phyloP scores from a whole-genome alignment of 1,140 invertebrate species.

The Neodiprion fabricii region DNA sequence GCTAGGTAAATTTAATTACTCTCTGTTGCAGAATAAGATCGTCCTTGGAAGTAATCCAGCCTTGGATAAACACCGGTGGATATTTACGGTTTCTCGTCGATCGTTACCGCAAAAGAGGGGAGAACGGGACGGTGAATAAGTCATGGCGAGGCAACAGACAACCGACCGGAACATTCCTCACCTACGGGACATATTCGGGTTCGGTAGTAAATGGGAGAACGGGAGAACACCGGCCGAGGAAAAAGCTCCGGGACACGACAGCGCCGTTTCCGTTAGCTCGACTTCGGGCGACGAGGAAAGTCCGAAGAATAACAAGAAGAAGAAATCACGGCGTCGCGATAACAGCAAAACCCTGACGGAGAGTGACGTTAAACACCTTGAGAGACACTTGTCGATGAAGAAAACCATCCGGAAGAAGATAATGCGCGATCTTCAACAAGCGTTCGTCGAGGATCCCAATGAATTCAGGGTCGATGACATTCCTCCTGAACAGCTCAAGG shows the following conservation, averaged over 20 bases:
- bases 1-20: neutral
- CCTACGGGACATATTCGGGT: slow-evolving; percentile 72
- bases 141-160: slow-evolving; percentile 58
- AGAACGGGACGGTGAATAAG: neutral
- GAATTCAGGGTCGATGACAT: slow-evolving; percentile 74
- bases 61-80: neutral
- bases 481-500: slow-evolving; percentile 71
- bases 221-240: slow-evolving; percentile 44
- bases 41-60: neutral
- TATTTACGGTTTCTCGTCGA: neutral
- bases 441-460: slow-evolving; percentile 77
- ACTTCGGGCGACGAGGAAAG: slow-evolving; percentile 65
- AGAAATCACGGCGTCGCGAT: slow-evolving; percentile 62
- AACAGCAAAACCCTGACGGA: slow-evolving; percentile 70
- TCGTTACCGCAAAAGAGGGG: neutral
- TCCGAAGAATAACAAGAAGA: slow-evolving; percentile 66
- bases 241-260: slow-evolving; percentile 58
- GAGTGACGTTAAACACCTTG: slow-evolving; percentile 77
- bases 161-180: slow-evolving; percentile 73
- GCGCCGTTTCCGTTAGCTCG: slow-evolving; percentile 61
- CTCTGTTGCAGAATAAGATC: neutral
- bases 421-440: slow-evolving; percentile 80
- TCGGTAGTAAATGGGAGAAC: slow-evolving; percentile 57
- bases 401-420: slow-evolving; percentile 87
- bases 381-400: slow-evolving; percentile 85